Evolutionary conservation across 2,113 vertebrate species (phyloP).

Genomic region (Actinemys pallida): DNA sequence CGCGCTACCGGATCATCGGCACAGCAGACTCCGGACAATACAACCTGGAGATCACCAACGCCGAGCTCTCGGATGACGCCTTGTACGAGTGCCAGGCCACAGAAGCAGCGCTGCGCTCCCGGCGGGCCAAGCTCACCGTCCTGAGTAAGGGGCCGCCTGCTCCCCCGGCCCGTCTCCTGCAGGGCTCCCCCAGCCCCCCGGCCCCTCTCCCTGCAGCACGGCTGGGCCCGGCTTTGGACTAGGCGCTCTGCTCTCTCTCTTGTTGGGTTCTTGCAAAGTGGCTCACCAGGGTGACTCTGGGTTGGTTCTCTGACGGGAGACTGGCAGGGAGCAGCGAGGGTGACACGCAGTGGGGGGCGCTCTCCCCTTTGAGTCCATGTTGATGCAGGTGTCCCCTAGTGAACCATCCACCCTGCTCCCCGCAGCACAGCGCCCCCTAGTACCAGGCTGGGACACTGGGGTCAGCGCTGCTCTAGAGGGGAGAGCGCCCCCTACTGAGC

Average conservation of each 20-base stretch:
- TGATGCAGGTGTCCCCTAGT: too few species aligned
- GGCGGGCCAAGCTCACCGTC: slow-evolving; percentile 92
- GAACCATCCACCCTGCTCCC: too few species aligned
- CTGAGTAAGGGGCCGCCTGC: slow-evolving; percentile 84
- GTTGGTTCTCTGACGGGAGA: neutral
- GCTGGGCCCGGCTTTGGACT: neutral
- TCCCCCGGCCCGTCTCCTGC: neutral
- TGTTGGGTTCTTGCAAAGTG: neutral
- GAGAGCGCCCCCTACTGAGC: neutral
- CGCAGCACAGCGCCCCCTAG: too few species aligned
- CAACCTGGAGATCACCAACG: slow-evolving; percentile 92
- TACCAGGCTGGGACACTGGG: too few species aligned
- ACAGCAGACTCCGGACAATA: slow-evolving; percentile 90
- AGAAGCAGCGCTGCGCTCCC: slow-evolving; percentile 92
- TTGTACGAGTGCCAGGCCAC: slow-evolving; percentile 97
- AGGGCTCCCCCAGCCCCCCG: too few species aligned
- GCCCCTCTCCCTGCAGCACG: neutral
- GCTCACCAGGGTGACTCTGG: neutral
- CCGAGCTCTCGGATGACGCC: slow-evolving; percentile 93
- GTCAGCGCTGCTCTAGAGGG: too few species aligned
- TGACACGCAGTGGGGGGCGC: neutral
- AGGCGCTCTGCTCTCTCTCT: neutral
- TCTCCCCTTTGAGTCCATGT: neutral
- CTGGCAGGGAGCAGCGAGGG: neutral
- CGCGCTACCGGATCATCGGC: slow-evolving; percentile 89